Conservation (phyloP, 2,888 invertebrate species). For the Eilema depressum region DNA sequence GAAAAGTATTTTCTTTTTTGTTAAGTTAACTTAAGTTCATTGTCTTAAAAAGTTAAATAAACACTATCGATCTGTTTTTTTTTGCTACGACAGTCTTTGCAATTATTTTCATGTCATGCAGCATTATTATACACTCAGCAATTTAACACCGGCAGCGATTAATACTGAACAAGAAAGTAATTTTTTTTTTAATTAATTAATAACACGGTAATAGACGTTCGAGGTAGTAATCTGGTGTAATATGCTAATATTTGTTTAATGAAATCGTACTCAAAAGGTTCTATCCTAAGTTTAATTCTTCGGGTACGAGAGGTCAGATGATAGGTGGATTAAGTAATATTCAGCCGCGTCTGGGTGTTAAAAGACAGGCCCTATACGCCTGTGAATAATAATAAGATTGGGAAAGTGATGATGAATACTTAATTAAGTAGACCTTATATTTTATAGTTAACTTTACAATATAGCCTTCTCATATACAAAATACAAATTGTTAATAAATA, state of each 20-base stretch:
- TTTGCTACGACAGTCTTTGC: neutral
- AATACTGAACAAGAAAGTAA: neutral
- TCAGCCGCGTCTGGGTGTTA: neutral
- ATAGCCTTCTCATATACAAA: too few species aligned
- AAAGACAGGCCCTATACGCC: neutral
- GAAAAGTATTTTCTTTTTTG: too few species aligned
- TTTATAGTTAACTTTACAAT: too few species aligned
- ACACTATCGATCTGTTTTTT: neutral
- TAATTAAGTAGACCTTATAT: neutral
- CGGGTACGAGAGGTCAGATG: neutral
- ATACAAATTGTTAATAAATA: too few species aligned
- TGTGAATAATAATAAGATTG: slow-evolving; percentile 4
- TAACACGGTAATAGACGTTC: neutral
- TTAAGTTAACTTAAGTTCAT: too few species aligned
- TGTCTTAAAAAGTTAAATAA: neutral
- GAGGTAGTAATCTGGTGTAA: neutral
- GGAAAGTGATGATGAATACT: neutral
- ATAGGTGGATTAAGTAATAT: neutral
- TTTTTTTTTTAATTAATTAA: neutral
- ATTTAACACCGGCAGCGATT: neutral
- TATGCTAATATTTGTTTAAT: neutral
- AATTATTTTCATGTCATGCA: too few species aligned
- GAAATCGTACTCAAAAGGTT: neutral
- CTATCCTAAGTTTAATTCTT: neutral
- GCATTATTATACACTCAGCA: neutral